These are phyloP conservation scores for Trachythela sp. DNA, from an alignment of 64 coral and sea anemone genomes.

Conservation along the genomic window DNA sequence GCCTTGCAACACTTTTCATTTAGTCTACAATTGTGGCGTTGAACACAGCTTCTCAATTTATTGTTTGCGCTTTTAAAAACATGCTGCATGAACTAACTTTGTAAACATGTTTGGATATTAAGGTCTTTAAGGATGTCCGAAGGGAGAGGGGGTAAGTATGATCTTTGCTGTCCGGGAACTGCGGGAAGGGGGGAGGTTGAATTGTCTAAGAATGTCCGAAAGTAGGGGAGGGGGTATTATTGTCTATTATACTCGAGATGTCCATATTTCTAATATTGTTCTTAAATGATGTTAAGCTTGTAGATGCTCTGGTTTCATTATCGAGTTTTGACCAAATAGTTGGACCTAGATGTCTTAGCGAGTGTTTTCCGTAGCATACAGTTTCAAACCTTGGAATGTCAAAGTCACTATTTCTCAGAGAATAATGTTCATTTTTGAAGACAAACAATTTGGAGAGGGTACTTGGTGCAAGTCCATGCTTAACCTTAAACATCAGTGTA, in stretches of 20 bases:
- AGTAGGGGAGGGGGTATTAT: too few relatives aligned
- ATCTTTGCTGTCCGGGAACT: too few relatives aligned
- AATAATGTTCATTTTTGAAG: conserved; percentile 12
- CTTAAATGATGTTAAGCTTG: neutral
- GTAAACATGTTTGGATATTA: too few relatives aligned
- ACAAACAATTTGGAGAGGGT: conserved; percentile 5
- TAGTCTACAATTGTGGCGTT: too few relatives aligned
- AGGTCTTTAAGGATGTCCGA: too few relatives aligned
- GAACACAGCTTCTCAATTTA: too few relatives aligned
- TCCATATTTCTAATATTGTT: neutral
- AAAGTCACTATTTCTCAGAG: conserved; percentile 40
- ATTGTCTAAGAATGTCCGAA: too few relatives aligned
- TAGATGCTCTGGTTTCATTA: neutral
- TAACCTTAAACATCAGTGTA: neutral
- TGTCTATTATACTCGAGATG: neutral
- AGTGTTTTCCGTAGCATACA: conserved; percentile 37
- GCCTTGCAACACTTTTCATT: too few relatives aligned
- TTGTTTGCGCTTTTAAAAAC: too few relatives aligned
- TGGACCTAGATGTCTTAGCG: neutral
- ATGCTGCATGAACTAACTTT: too few relatives aligned
- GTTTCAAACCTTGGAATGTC: conserved; percentile 35
- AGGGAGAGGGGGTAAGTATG: too few relatives aligned
- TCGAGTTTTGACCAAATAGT: conserved; percentile 3
- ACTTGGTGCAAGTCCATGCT: neutral
- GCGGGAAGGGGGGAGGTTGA: too few relatives aligned